Conservation (phyloP, 1,140 invertebrate species). For the Chelonus insularis region DNA sequence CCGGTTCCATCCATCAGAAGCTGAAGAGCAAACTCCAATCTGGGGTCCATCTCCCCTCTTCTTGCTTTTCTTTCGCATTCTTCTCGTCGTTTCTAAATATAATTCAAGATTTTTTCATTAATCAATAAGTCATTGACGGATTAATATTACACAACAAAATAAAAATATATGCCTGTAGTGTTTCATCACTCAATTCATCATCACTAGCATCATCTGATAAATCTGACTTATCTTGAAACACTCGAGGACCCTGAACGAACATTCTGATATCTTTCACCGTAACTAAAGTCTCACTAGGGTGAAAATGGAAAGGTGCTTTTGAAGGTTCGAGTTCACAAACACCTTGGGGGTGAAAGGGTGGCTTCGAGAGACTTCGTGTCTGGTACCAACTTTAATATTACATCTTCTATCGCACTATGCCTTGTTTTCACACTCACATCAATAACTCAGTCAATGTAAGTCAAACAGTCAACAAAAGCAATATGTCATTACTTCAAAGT, state of each 20-base stretch:
- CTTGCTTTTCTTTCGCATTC: slow-evolving; percentile 87
- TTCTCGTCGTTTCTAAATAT: slow-evolving; percentile 74
- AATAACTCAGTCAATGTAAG: no score
- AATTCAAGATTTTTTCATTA: neutral
- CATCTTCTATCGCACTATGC: no score
- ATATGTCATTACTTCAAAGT: no score
- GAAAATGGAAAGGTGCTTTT: slow-evolving; percentile 17
- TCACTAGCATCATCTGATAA: slow-evolving; percentile 48
- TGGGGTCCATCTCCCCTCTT: slow-evolving; percentile 85
- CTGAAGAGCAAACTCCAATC: slow-evolving; percentile 86
- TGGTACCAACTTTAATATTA: slow-evolving; percentile 40
- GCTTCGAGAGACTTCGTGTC: slow-evolving; percentile 41
- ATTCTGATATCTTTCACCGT: slow-evolving; percentile 31
- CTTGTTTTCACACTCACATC: no score
- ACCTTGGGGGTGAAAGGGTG: slow-evolving; percentile 30
- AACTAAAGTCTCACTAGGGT: slow-evolving; percentile 16
- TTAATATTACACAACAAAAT: slow-evolving; percentile 4
- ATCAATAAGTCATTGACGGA: neutral
- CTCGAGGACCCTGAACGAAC: slow-evolving; percentile 52
- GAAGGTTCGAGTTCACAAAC: slow-evolving; percentile 13
- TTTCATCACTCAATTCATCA: slow-evolving; percentile 45
- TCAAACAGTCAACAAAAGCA: no score
- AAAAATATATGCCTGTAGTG: slow-evolving; percentile 42
- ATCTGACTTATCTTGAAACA: slow-evolving; percentile 41
- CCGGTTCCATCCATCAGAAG: slow-evolving; percentile 80